Percentiles rank a stretch among this genome's conserved stretches.
Conservation (phyloP, 2,888 invertebrate genomes). For the Myathropa florea region DNA sequence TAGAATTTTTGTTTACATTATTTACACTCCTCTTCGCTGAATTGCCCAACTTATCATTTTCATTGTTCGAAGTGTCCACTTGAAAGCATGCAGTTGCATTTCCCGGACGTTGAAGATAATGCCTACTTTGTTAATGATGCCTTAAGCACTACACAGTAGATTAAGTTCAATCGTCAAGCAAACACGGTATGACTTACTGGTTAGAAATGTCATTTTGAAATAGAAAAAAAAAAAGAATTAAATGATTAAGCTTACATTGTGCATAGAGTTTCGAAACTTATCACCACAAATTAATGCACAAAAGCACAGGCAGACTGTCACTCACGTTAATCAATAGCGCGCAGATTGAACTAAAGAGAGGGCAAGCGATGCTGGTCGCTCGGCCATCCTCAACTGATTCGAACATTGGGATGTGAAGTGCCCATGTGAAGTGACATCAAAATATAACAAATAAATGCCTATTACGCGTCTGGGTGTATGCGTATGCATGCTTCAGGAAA, state of each 20-base stretch:
- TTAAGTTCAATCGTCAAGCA: not conserved
- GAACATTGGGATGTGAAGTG: not conserved
- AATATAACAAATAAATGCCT: conserved; percentile 4
- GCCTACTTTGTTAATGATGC: conserved; percentile 38
- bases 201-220: not conserved
- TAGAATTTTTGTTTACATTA: not conserved
- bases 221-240: not conserved
- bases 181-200: not conserved
- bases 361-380: not conserved
- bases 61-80: conserved; percentile 30
- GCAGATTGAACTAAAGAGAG: conserved; percentile 34
- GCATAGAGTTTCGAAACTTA: conserved; percentile 14
- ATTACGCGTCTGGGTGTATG: not conserved
- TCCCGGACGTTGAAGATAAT: conserved; percentile 40
- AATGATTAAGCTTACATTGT: not conserved
- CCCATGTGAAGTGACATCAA: not conserved
- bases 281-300: conserved; percentile 47
- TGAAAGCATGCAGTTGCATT: conserved; percentile 34
- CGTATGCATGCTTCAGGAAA: not conserved
- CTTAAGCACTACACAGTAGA: conserved; percentile 5
- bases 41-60: not conserved
- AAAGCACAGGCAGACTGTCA: conserved; percentile 31
- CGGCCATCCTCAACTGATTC: conserved; percentile 13
- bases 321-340: conserved; percentile 39
- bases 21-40: not conserved